These are phyloP conservation scores for Gnathonemus longibarbis DNA, from an alignment of 2,113 vertebrate genomes.

Conservation along the genomic window DNA sequence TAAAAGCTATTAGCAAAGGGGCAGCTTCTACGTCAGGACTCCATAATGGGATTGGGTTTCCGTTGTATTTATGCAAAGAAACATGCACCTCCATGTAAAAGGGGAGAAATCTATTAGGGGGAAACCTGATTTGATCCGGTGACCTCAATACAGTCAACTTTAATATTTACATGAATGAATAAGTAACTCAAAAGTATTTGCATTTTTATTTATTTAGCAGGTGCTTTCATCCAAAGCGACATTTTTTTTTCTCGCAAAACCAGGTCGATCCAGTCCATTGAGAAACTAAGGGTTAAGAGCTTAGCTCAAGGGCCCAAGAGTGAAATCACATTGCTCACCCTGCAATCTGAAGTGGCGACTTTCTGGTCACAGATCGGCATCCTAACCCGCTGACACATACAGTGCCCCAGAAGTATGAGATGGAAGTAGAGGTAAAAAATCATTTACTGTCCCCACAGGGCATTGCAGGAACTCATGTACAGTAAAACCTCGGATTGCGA, in stretches of 20 bases:
- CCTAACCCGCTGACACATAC: background rate
- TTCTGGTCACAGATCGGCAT: background rate
- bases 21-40: constrained; percentile 8
- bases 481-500: too few species aligned
- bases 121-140: constrained; percentile 34
- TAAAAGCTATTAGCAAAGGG: constrained; percentile 26
- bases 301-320: background rate
- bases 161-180: constrained; percentile 32
- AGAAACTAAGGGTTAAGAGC: background rate
- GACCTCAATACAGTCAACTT: constrained; percentile 38
- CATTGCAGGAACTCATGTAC: background rate
- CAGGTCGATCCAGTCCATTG: background rate
- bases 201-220: background rate
- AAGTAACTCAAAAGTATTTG: constrained; percentile 28
- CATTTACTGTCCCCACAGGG: background rate
- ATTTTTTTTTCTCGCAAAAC: background rate
- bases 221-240: background rate
- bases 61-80: constrained; percentile 30
- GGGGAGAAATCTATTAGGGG: constrained; percentile 23
- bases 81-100: constrained; percentile 22
- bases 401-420: background rate
- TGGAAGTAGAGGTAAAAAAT: background rate
- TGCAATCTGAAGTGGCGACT: background rate
- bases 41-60: constrained; percentile 30
- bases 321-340: background rate